Conservation (phyloP, 2,113 vertebrate species). For the Crotalus viridis region DNA sequence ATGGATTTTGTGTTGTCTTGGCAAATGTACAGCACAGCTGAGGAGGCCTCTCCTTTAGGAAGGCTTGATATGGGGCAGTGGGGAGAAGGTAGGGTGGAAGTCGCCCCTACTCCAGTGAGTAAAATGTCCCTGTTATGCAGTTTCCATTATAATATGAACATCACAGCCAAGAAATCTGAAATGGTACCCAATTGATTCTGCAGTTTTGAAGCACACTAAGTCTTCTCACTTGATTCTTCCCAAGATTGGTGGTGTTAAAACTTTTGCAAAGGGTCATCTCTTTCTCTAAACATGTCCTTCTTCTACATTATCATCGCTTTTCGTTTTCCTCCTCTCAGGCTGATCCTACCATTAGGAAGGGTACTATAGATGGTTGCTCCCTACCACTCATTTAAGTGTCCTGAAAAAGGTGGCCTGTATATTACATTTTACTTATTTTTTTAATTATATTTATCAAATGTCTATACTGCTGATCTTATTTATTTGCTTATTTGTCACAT, state of each 20-base stretch:
- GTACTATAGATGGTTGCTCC: not conserved
- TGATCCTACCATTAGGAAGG: not conserved
- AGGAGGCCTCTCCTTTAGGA: conserved; percentile 20
- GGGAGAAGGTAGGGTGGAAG: not conserved
- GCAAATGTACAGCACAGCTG: conserved; percentile 14
- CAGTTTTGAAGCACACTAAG: not conserved
- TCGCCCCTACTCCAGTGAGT: not conserved
- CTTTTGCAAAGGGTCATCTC: not conserved
- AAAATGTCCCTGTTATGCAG: not conserved
- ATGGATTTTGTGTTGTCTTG: conserved; percentile 18
- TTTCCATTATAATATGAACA: not conserved
- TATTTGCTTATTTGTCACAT: not conserved
- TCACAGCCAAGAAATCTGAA: not conserved
- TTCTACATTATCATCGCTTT: not conserved
- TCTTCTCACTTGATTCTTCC: not conserved
- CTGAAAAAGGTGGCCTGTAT: not conserved
- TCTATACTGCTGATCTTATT: not conserved
- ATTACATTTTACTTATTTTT: no score
- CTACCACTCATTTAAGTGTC: not conserved
- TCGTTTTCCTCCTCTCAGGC: not conserved
- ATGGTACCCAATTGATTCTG: not conserved
- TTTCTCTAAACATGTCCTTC: not conserved
- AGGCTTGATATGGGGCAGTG: not conserved
- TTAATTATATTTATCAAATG: no score
- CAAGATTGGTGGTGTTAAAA: not conserved